Evolutionary conservation across 2,888 invertebrate species (phyloP), one percentile per base, ranked within the genome.

Genomic region (Sinelater perroti): DNA sequence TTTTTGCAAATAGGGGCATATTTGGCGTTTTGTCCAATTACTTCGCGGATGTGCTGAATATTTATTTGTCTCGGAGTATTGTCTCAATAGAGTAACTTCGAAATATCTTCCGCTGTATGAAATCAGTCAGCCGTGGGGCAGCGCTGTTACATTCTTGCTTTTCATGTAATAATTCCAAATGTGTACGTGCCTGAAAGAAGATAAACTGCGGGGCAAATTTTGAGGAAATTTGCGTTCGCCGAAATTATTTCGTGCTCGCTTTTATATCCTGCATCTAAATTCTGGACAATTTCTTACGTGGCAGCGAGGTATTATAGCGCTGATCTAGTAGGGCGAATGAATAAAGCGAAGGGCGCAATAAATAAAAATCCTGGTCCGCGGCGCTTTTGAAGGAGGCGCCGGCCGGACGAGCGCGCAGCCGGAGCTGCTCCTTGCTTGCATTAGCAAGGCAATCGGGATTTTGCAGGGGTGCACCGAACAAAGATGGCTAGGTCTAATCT

Each of bases 281-380:
- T 28, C 10, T 30, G 24, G 18, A 44, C 30, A 44, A 44, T 44
- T 17, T 30, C 30, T 30, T 18, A 44, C 44, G 44, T 44, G 44
- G 26, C 10, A 46, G 10, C 8, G 14, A 10, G 26, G 45, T 33
- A 47, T 47, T 47, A 47, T 47, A 8, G 3, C 33, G 21, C 35
- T 47, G 47, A 47, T 47, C 47, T 47, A 47, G 21, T 35, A 33
- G 33, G 52, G 26, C 51, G 53, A 53, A 58, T 58, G 58, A 58
- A 53, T 53, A 58, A 58, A 52, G 53, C 52, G 46, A 58, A 52
- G 33, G 52, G 54, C 36, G 50, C 47, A 54, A 59, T 59, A 59
- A 59, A 59, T 59, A 59, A 59, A 59, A 54, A 54, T 54, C 45
- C 38, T 44, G 44, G 59, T 49, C 42, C 36, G 53, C 49, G 38